Evolutionary conservation across 2,113 vertebrate genomes (phyloP).

Genomic region (Prunella himalayana): DNA sequence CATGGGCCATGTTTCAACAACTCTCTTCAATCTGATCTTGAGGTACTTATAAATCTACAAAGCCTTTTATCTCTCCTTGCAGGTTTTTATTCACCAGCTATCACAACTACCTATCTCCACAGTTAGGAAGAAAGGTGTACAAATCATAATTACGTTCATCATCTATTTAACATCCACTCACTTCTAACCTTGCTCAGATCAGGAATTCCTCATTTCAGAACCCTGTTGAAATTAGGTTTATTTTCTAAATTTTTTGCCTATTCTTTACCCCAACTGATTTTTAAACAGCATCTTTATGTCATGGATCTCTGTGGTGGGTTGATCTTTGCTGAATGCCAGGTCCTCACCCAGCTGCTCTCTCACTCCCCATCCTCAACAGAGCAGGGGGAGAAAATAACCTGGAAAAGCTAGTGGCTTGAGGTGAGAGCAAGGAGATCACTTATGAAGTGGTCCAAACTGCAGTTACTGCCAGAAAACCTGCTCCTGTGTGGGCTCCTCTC

Average conservation of each 20-base stretch:
- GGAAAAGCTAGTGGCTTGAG: neutral
- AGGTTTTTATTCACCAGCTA: neutral
- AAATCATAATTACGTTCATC: neutral
- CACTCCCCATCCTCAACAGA: neutral
- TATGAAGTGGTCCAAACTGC: neutral
- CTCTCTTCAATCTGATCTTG: neutral
- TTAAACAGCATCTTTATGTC: neutral
- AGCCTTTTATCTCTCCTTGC: neutral
- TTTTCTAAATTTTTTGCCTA: neutral
- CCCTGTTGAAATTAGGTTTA: neutral
- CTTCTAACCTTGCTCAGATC: neutral
- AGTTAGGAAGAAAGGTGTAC: neutral
- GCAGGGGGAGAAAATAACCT: neutral
- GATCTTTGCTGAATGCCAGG: neutral
- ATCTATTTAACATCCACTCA: neutral
- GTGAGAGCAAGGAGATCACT: neutral
- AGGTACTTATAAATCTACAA: neutral
- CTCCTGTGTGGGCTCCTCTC: neutral
- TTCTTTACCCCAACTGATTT: neutral
- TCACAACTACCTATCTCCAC: neutral
- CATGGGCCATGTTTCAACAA: neutral
- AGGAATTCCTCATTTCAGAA: neutral
- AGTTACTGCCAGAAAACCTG: neutral
- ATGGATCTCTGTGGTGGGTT: neutral
- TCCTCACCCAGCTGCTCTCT: neutral